Base-by-base conservation (phyloP, 2,888 invertebrate species). In the Trilocha varians region DNA sequence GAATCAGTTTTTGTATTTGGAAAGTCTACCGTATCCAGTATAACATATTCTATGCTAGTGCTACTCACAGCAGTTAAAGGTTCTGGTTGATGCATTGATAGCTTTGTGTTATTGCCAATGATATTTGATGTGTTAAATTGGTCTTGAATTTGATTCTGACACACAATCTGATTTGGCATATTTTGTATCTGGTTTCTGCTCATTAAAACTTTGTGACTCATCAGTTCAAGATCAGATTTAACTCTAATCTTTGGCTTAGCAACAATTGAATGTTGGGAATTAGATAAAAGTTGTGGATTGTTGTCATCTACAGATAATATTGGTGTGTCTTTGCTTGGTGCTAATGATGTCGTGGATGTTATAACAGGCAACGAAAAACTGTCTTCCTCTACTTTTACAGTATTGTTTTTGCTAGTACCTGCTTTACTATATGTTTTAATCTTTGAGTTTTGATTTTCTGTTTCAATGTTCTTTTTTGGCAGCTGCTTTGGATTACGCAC, bases 401-500 rank as follows among this genome's bases (percentile, higher is more conserved):
- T 40, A 39, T 47, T 42, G 4, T 45, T 39, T 38, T 45, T n/a
- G n/a, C n/a, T n/a, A n/a, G n/a, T n/a, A n/a, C n/a, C n/a, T n/a
- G n/a, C n/a, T n/a, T n/a, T n/a, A n/a, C n/a, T n/a, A n/a, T n/a
- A n/a, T n/a, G n/a, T n/a, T n/a, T n/a, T n/a, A n/a, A n/a, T n/a
- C n/a, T n/a, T n/a, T n/a, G n/a, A n/a, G n/a, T 15, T 40, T 34
- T 39, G 38, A 46, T 49, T 53, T 36, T 47, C 50, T 34, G 40
- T 38, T 25, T 11, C 8, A 25, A 47, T 43, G 32, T 48, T 48
- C 39, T 76, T 80, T 47, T 67, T 69, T n/a, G 76, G 78, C 14
- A 80, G 54, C 57, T 76, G 69, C 59, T 76, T 84, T 4, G 84
- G 84, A 49, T 80, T 77, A 32, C 74, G 62, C 13, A 80, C 84